Evolutionary conservation across 2,888 invertebrate genomes (phyloP).

Genomic region (Drosophila neotestacea): DNA sequence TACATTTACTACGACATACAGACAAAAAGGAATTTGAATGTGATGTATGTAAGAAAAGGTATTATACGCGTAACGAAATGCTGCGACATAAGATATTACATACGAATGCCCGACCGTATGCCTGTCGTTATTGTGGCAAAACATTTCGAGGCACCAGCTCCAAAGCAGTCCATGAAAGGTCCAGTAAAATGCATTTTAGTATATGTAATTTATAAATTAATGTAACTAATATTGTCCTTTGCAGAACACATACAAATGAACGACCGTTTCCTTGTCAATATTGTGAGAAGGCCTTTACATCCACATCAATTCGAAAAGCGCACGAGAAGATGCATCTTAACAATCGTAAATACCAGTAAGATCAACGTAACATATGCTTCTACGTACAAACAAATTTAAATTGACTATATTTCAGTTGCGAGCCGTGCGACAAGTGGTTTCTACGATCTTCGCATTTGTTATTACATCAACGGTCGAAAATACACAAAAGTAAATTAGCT

Average conservation of each 20-base stretch:
- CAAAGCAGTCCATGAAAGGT: constrained; percentile 64
- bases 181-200: neutral
- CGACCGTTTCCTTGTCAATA: constrained; percentile 60
- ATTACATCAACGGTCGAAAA: constrained; percentile 51
- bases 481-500: constrained; percentile 48
- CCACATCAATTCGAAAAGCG: constrained; percentile 51
- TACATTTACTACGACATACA: constrained; percentile 58
- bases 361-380: neutral
- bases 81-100: constrained; percentile 58
- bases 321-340: constrained; percentile 59
- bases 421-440: constrained; percentile 62
- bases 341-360: constrained; percentile 59
- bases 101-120: constrained; percentile 55
- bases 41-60: constrained; percentile 54
- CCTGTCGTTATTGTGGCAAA: constrained; percentile 59
- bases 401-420: constrained; percentile 48
- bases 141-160: constrained; percentile 67
- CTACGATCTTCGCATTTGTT: constrained; percentile 54
- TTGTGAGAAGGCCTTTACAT: constrained; percentile 62
- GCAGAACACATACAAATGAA: constrained; percentile 62
- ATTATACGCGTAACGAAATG: constrained; percentile 66
- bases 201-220: too few relatives aligned
- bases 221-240: neutral
- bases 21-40: constrained; percentile 60
- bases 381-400: neutral